Conservation (phyloP, 2,797 vertebrate genomes). For the Aplochiton taeniatus region DNA sequence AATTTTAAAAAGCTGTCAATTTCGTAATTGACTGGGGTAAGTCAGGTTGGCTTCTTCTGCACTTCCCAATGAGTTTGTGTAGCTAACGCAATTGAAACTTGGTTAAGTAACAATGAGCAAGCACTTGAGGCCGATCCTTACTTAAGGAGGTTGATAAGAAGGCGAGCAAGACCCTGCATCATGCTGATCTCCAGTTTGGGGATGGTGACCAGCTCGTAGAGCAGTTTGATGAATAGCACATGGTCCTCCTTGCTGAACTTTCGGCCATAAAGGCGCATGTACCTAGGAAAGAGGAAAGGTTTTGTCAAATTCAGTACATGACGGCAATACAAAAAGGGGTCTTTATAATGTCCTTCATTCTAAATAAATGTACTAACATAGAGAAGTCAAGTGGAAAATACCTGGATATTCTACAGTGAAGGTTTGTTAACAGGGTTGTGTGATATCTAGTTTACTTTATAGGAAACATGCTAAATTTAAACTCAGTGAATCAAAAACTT, state of each 20-base stretch:
- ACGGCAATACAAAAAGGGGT: too few species aligned
- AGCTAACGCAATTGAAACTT: background rate
- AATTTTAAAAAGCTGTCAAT: too few species aligned
- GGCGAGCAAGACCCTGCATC: slow-evolving; percentile 95
- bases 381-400: too few species aligned
- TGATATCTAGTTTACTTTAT: too few species aligned
- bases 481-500: too few species aligned
- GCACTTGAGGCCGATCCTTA: slow-evolving; percentile 68
- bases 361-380: background rate
- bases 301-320: too few species aligned
- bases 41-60: too few species aligned
- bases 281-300: slow-evolving; percentile 73
- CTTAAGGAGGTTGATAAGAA: slow-evolving; percentile 95
- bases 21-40: too few species aligned
- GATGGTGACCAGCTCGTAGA: slow-evolving; percentile 94
- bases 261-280: slow-evolving; percentile 93
- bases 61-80: too few species aligned
- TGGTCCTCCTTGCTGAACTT: slow-evolving; percentile 99
- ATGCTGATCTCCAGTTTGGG: slow-evolving; percentile 96
- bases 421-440: too few species aligned
- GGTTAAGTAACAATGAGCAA: background rate
- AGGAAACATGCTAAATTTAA: too few species aligned
- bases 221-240: slow-evolving; percentile 92
- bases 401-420: too few species aligned
- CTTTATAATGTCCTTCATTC: background rate